These are phyloP conservation scores for Sesia apiformis DNA, from an alignment of 2,888 invertebrate species.

Conservation along the genomic window DNA sequence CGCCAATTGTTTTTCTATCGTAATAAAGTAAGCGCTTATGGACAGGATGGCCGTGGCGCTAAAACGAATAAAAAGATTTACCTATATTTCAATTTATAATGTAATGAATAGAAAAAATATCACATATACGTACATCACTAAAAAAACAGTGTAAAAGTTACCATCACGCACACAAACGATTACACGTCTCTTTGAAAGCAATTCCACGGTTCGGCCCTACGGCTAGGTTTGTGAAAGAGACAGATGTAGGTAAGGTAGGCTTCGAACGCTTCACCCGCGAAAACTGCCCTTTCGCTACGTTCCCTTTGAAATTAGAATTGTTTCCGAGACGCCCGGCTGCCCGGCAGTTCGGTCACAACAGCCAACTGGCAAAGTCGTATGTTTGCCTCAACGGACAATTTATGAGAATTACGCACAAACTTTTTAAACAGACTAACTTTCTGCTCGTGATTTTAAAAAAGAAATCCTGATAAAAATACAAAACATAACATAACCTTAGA, in stretches of 20 bases:
- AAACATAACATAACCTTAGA: background rate
- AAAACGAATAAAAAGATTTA: too few species aligned
- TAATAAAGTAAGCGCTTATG: too few species aligned
- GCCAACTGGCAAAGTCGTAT: slow-evolving; percentile 7
- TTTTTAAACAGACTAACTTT: background rate
- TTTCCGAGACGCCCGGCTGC: slow-evolving; percentile 3
- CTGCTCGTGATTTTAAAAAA: too few species aligned
- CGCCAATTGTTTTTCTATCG: too few species aligned
- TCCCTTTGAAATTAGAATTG: slow-evolving; percentile 15
- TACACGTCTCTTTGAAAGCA: slow-evolving; percentile 13
- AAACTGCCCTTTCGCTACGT: slow-evolving; percentile 14
- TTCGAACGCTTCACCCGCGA: slow-evolving; percentile 12
- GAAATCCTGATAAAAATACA: too few species aligned
- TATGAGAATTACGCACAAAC: background rate
- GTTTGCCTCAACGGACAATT: slow-evolving; percentile 1
- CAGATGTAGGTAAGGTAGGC: slow-evolving; percentile 1
- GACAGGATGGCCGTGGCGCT: too few species aligned
- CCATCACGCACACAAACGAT: slow-evolving; percentile 13
- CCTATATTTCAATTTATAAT: too few species aligned
- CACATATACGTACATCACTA: background rate
- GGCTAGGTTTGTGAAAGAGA: slow-evolving; percentile 3
- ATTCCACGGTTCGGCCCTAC: background rate
- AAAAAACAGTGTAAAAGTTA: background rate
- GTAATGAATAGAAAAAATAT: too few species aligned
- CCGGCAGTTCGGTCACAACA: slow-evolving; percentile 1